phyloP scores from a whole-genome alignment of 2,888 invertebrate genomes.

The Watsonalla binaria region DNA sequence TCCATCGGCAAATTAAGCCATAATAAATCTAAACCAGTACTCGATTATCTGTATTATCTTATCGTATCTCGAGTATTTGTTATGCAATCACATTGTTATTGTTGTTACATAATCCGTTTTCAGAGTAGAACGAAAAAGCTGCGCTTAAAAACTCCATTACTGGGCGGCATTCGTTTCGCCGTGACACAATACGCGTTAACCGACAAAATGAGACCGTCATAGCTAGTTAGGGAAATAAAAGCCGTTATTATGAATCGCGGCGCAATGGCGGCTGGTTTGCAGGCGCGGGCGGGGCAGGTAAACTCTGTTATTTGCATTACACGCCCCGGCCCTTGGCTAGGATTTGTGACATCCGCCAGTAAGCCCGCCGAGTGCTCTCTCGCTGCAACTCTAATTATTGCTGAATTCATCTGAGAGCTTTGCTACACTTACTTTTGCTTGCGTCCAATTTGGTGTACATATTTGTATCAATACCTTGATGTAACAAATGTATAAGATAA shows the following conservation, averaged over 20 bases:
- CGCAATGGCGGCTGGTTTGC: conserved; percentile 23
- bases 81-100: conserved; percentile 54
- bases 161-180: conserved; percentile 59
- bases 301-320: conserved; percentile 66
- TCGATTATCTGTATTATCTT: too few species aligned
- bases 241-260: conserved; percentile 64
- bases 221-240: conserved; percentile 73
- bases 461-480: too few species aligned
- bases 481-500: too few species aligned
- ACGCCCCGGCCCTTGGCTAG: conserved; percentile 58
- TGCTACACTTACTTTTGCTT: background rate
- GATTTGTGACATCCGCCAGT: conserved; percentile 69
- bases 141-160: conserved; percentile 68
- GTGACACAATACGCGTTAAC: conserved; percentile 70
- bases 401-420: conserved; percentile 43
- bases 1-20: conserved; percentile 41
- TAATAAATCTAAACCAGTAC: conserved; percentile 43
- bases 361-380: conserved; percentile 46
- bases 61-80: conserved; percentile 50
- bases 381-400: conserved; percentile 50
- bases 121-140: conserved; percentile 53
- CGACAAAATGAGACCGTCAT: conserved; percentile 67
- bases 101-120: conserved; percentile 60
- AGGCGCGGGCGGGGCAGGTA: conserved; percentile 47
- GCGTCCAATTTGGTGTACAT: too few species aligned